Percentiles rank a stretch among this genome's conserved stretches.
Evolutionary conservation across 2,888 invertebrate genomes (phyloP).

Genomic region (Tanypteryx hageni): DNA sequence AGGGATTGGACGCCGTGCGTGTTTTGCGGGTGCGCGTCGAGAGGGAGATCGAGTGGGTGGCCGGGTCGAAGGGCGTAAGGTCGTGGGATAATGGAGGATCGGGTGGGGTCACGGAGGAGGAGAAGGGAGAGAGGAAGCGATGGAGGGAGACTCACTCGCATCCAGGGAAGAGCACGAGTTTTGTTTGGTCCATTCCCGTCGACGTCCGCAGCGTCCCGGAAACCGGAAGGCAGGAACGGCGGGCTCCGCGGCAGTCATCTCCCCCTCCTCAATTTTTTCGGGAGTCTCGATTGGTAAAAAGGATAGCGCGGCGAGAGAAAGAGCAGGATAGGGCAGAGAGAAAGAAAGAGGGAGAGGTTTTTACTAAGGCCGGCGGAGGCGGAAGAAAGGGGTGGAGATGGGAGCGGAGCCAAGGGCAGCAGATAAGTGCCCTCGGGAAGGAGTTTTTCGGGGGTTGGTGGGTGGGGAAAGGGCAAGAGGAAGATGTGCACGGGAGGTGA

Average conservation of each 20-base stretch:
- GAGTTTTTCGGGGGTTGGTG: neutral
- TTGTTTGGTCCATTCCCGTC: slow-evolving; percentile 4
- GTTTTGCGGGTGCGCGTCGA: neutral
- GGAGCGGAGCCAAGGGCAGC: neutral
- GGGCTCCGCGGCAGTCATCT: neutral
- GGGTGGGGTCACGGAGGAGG: too few species aligned
- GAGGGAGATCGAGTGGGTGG: neutral
- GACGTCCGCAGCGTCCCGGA: slow-evolving; percentile 10
- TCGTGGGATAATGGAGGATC: neutral
- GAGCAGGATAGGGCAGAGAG: neutral
- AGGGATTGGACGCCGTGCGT: neutral
- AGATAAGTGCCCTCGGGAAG: neutral
- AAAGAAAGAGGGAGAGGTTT: neutral
- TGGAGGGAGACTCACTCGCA: neutral
- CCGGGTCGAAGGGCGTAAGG: neutral
- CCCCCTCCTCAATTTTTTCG: neutral
- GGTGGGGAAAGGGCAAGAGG: neutral
- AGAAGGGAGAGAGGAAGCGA: neutral
- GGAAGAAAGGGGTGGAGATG: neutral
- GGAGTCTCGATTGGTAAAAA: too few species aligned
- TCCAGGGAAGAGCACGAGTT: neutral
- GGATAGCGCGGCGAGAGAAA: too few species aligned
- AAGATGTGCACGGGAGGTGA: neutral
- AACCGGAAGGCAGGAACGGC: slow-evolving; percentile 24
- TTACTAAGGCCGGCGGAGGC: neutral